Evolutionary conservation across 2,797 vertebrate species (phyloP).

Genomic region (Australoheros facetus): DNA sequence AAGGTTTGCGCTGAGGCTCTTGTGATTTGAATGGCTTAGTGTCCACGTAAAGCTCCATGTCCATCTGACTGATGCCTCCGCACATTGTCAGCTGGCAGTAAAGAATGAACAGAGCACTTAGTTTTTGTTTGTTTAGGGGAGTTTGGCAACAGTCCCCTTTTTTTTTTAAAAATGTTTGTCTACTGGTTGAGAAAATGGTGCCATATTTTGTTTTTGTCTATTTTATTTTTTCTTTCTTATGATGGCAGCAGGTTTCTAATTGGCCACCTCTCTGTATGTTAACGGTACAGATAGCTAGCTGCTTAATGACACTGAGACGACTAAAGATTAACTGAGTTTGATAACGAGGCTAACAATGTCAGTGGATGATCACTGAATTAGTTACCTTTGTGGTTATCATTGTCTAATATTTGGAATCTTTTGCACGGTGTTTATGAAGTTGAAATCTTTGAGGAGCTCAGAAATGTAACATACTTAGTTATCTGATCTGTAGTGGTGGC

Average conservation of each 20-base stretch:
- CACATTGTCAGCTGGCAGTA: slow-evolving; percentile 38
- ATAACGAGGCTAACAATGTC: slow-evolving; percentile 47
- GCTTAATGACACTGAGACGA: slow-evolving; percentile 67
- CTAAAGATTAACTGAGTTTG: slow-evolving; percentile 62
- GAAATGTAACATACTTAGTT: slow-evolving; percentile 81
- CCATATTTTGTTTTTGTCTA: slow-evolving; percentile 74
- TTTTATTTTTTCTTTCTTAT: slow-evolving; percentile 57
- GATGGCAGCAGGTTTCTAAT: slow-evolving; percentile 70
- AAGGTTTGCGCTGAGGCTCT: slow-evolving; percentile 26
- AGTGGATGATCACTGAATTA: slow-evolving; percentile 56
- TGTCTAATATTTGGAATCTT: slow-evolving; percentile 61
- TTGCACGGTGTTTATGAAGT: slow-evolving; percentile 74
- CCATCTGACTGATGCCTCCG: slow-evolving; percentile 53
- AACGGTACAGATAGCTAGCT: slow-evolving; percentile 76
- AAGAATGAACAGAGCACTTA: slow-evolving; percentile 51
- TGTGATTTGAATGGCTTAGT: slow-evolving; percentile 25
- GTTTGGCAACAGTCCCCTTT: slow-evolving; percentile 48
- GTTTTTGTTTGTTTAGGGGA: slow-evolving; percentile 28
- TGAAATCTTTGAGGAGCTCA: slow-evolving; percentile 68
- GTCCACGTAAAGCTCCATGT: slow-evolving; percentile 44
- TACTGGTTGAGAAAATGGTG: slow-evolving; percentile 79
- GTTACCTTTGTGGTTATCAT: slow-evolving; percentile 52
- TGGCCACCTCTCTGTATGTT: slow-evolving; percentile 68
- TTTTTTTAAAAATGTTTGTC: slow-evolving; percentile 66
- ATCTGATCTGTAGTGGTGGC: slow-evolving; percentile 82